Evolutionary conservation across 2,797 vertebrate species (phyloP).

Genomic region (Fundulus diaphanus): DNA sequence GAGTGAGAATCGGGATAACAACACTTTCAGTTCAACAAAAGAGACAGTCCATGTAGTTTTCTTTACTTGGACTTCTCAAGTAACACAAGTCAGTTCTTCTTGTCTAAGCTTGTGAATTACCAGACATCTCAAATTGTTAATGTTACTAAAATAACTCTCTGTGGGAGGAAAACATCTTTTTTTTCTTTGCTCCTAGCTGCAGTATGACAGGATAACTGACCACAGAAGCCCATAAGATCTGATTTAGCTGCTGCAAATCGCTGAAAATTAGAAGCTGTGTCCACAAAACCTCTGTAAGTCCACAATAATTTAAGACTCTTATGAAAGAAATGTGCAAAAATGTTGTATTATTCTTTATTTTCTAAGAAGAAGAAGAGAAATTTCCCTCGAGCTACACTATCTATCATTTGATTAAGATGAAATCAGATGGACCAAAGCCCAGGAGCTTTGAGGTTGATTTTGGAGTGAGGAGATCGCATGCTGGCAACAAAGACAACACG

Average conservation of each 20-base stretch:
- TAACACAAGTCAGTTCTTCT: neutral
- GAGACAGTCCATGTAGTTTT: conserved; percentile 1
- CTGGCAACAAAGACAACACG: conserved; percentile 46
- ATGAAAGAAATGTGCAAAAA: neutral
- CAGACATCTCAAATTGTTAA: conserved; percentile 8
- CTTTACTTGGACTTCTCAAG: neutral
- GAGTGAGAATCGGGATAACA: neutral
- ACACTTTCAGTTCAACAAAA: neutral
- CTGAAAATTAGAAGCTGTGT: neutral
- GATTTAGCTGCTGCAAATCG: conserved; percentile 5
- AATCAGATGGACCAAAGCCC: conserved; percentile 28
- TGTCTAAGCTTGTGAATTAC: conserved; percentile 1
- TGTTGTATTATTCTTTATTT: neutral
- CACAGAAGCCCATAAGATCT: conserved; percentile 3
- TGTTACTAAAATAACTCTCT: conserved; percentile 3
- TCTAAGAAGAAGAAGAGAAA: conserved; percentile 3
- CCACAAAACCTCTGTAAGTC: neutral
- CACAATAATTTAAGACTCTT: conserved; percentile 12
- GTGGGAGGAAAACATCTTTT: conserved; percentile 1
- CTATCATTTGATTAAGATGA: conserved; percentile 26
- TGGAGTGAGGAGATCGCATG: conserved; percentile 18
- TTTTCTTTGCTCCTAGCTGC: conserved; percentile 1
- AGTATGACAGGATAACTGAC: neutral
- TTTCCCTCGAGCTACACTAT: conserved; percentile 23
- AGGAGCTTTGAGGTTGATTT: conserved; percentile 32